Evolutionary conservation across 2,797 vertebrate genomes (phyloP).

Genomic region (Peromyscus aztecus): DNA sequence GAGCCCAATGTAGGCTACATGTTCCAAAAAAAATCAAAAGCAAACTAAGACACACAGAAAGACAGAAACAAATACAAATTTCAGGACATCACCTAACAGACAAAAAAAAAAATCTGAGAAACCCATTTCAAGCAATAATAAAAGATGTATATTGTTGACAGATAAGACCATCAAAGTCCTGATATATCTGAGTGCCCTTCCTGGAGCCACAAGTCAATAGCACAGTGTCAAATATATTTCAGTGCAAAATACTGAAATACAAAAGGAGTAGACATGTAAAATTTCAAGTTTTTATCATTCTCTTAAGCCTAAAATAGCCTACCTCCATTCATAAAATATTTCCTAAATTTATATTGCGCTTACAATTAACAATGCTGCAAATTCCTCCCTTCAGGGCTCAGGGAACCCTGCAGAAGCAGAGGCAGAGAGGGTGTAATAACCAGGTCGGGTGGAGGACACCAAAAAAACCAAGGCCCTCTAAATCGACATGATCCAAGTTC

Average conservation of each 20-base stretch:
- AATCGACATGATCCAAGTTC: neutral
- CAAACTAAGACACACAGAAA: neutral
- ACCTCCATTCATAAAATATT: slow-evolving; percentile 15
- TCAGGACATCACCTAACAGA: neutral
- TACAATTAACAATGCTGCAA: slow-evolving; percentile 38
- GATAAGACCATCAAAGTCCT: neutral
- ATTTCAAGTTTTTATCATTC: slow-evolving; percentile 6
- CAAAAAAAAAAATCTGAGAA: slow-evolving; percentile 2
- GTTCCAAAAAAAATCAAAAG: neutral
- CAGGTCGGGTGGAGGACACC: no score
- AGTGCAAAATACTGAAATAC: slow-evolving; percentile 25
- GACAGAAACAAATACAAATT: neutral
- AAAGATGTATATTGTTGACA: slow-evolving; percentile 5
- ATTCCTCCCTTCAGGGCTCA: no score
- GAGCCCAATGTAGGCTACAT: neutral
- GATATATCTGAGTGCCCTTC: neutral
- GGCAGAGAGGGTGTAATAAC: neutral
- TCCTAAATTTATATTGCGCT: slow-evolving; percentile 37
- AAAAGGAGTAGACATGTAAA: neutral
- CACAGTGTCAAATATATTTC: neutral
- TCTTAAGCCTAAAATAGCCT: neutral
- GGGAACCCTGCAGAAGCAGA: neutral
- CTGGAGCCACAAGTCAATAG: neutral
- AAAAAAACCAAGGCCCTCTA: neutral
- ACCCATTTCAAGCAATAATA: slow-evolving; percentile 36